Evolutionary conservation across 2,113 vertebrate genomes (phyloP).

Genomic region (Maccullochella peelii): DNA sequence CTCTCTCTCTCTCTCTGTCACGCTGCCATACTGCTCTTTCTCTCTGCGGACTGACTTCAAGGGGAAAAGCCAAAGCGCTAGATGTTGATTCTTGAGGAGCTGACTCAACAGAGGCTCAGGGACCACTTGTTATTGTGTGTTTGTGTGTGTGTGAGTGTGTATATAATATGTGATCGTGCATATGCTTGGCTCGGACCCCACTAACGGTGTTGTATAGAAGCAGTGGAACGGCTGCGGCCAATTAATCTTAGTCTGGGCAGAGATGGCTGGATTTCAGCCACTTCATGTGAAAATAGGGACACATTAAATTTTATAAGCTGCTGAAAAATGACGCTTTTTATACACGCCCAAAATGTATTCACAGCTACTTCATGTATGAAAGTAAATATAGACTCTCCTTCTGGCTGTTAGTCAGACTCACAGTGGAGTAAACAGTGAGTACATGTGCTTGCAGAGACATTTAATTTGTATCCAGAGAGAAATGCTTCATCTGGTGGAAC

Average conservation of each 20-base stretch:
- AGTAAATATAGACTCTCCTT: constrained; percentile 28
- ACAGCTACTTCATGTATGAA: constrained; percentile 45
- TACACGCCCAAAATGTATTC: constrained; percentile 9
- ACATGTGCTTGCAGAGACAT: constrained; percentile 22
- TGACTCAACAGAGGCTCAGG: constrained; percentile 60
- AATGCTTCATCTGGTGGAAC: constrained; percentile 46
- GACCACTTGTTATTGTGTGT: constrained; percentile 54
- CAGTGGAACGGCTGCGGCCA: constrained; percentile 38
- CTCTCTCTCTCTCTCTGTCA: constrained; percentile 30
- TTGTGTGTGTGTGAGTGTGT: neutral
- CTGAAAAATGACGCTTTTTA: constrained; percentile 18
- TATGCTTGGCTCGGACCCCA: constrained; percentile 46
- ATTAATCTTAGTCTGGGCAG: constrained; percentile 60
- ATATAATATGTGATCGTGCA: constrained; percentile 20
- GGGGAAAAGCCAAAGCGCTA: constrained; percentile 45
- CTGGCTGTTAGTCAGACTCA: constrained; percentile 43
- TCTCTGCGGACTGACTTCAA: constrained; percentile 54
- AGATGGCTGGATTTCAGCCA: constrained; percentile 60
- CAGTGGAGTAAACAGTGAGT: constrained; percentile 43
- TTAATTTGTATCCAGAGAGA: constrained; percentile 47
- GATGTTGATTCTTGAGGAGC: constrained; percentile 58
- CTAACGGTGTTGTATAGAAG: constrained; percentile 45
- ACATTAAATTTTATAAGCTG: constrained; percentile 6
- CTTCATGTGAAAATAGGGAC: constrained; percentile 50
- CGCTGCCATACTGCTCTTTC: constrained; percentile 32